Conservation (phyloP, 2,888 invertebrate species). For the Drosophila austrosaltans region DNA sequence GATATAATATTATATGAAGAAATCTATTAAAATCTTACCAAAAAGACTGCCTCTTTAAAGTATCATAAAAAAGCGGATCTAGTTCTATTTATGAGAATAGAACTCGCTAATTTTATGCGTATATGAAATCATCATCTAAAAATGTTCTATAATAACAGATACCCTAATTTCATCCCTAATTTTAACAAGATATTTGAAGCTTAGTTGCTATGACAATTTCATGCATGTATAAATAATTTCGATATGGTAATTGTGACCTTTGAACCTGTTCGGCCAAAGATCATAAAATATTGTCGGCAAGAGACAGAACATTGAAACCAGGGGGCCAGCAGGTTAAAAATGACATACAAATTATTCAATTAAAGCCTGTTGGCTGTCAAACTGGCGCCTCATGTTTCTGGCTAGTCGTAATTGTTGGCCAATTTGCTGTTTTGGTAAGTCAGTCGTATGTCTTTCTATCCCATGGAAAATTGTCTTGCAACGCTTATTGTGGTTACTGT, state of each 20-base stretch:
- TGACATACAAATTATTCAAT: conserved; percentile 37
- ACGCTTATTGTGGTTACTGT: conserved; percentile 11
- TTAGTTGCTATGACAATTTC: background rate
- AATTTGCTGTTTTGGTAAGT: conserved; percentile 12
- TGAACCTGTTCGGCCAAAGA: background rate
- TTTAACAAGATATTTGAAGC: background rate
- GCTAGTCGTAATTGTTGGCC: conserved; percentile 31
- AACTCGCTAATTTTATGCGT: too few species aligned
- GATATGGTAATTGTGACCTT: background rate
- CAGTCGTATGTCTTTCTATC: conserved; percentile 6
- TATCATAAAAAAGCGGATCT: too few species aligned
- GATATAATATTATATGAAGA: too few species aligned
- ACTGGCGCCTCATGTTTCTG: conserved; percentile 30
- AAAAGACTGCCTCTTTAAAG: too few species aligned
- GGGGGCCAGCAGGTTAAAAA: background rate
- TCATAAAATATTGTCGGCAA: conserved; percentile 1
- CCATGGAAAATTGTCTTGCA: conserved; percentile 10
- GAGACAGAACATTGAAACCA: background rate
- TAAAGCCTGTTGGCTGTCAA: conserved; percentile 26
- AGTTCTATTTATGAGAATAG: too few species aligned
- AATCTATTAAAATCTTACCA: too few species aligned
- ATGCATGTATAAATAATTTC: background rate
- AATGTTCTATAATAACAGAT: too few species aligned
- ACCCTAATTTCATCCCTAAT: too few species aligned
- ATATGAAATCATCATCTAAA: too few species aligned